Conservation (phyloP, 2,797 vertebrate genomes). For the Poecile montanus region DNA sequence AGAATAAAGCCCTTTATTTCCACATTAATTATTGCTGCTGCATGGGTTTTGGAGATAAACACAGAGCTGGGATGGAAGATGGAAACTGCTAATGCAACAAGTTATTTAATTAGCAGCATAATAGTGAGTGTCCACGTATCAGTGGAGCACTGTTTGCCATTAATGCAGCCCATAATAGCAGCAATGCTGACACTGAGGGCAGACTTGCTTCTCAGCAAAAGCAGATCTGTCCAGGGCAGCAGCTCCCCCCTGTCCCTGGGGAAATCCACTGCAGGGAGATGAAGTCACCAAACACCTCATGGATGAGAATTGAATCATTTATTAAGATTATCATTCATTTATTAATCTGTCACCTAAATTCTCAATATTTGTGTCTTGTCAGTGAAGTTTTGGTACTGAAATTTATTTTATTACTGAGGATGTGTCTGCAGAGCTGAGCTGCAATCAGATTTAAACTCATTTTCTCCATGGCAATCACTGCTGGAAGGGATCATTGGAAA, state of each 20-base stretch:
- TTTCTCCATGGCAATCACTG: neutral
- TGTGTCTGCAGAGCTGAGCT: neutral
- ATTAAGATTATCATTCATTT: neutral
- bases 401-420: neutral
- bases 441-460: neutral
- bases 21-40: slow-evolving; percentile 4
- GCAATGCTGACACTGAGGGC: neutral
- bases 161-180: neutral
- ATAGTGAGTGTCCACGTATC: neutral
- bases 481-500: neutral
- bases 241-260: neutral
- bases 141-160: neutral
- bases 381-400: neutral
- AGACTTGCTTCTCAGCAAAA: neutral
- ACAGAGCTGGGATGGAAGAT: neutral
- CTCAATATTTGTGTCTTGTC: neutral
- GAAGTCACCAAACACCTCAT: neutral
- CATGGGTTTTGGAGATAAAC: slow-evolving; percentile 22
- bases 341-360: neutral
- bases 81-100: slow-evolving; percentile 49
- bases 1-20: neutral
- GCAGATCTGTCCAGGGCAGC: neutral
- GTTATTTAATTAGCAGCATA: slow-evolving; percentile 47
- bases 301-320: neutral
- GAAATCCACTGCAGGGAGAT: neutral